Conservation (phyloP, 2,888 invertebrate genomes). For the Neoscelio sp. region DNA sequence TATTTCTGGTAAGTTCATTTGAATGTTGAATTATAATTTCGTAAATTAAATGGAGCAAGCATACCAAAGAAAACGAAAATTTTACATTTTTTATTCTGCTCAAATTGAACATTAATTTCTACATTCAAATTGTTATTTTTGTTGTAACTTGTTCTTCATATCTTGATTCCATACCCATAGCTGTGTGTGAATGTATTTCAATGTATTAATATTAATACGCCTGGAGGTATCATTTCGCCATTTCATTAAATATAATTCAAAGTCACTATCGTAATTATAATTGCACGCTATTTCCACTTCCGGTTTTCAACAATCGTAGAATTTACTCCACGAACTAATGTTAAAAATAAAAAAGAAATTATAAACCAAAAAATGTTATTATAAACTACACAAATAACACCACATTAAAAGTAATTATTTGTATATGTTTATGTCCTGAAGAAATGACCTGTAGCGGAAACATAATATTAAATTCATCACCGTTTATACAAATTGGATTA, state of each 20-base stretch:
- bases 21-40: too few relatives aligned
- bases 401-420: conserved; percentile 4
- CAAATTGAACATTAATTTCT: neutral
- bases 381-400: too few relatives aligned
- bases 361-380: too few relatives aligned
- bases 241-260: conserved; percentile 1
- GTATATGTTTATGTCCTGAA: neutral
- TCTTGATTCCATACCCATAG: neutral
- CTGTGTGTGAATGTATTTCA: neutral
- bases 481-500: neutral
- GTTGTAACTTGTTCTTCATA: neutral
- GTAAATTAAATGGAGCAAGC: too few relatives aligned
- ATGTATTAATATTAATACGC: neutral
- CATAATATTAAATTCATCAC: neutral
- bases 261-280: conserved; percentile 2
- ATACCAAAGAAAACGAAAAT: too few relatives aligned
- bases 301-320: neutral
- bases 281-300: conserved; percentile 5
- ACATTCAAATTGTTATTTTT: neutral
- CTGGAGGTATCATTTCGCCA: neutral
- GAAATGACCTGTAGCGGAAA: neutral
- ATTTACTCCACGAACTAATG: neutral
- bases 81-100: too few relatives aligned
- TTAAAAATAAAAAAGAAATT: too few relatives aligned
- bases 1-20: too few relatives aligned